These are phyloP conservation scores for Calidris pugnax DNA, from an alignment of 2,113 vertebrate genomes.

Conservation along the genomic window DNA sequence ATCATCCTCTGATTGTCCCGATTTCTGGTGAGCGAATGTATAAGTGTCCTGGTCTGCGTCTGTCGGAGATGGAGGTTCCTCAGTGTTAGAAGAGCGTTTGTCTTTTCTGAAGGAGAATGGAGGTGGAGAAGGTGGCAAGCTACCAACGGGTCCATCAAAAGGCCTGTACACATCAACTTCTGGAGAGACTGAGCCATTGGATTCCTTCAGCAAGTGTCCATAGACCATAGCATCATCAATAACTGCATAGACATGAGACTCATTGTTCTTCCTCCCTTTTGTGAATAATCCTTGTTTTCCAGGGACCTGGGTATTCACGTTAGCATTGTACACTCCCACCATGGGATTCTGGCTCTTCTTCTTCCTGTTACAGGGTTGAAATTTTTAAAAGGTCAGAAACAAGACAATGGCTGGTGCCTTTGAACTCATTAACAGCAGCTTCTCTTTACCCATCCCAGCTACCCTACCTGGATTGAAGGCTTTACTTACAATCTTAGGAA, in stretches of 20 bases:
- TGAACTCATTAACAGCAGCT: background rate
- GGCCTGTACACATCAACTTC: conserved; percentile 74
- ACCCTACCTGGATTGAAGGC: background rate
- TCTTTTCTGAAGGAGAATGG: conserved; percentile 64
- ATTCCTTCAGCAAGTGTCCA: conserved; percentile 78
- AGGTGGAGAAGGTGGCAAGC: conserved; percentile 79
- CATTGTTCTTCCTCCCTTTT: conserved; percentile 79
- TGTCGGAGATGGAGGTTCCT: background rate
- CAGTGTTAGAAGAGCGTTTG: background rate
- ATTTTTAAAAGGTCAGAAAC: background rate
- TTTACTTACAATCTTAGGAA: background rate
- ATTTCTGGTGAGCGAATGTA: conserved; percentile 78
- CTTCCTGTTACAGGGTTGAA: conserved; percentile 73
- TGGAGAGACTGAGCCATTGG: conserved; percentile 34
- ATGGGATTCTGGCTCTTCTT: conserved; percentile 68
- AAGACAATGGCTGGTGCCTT: accelerated
- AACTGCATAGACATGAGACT: conserved; percentile 88
- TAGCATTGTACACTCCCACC: conserved; percentile 83
- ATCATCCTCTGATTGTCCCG: background rate
- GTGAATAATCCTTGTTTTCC: conserved; percentile 67
- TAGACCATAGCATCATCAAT: conserved; percentile 89
- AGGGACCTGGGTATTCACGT: conserved; percentile 79
- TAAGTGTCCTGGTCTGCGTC: conserved; percentile 83
- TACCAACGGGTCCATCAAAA: conserved; percentile 76
- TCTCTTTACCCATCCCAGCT: background rate